Conservation (phyloP, 2,113 vertebrate genomes). For the Myanophis thanlyinensis region DNA sequence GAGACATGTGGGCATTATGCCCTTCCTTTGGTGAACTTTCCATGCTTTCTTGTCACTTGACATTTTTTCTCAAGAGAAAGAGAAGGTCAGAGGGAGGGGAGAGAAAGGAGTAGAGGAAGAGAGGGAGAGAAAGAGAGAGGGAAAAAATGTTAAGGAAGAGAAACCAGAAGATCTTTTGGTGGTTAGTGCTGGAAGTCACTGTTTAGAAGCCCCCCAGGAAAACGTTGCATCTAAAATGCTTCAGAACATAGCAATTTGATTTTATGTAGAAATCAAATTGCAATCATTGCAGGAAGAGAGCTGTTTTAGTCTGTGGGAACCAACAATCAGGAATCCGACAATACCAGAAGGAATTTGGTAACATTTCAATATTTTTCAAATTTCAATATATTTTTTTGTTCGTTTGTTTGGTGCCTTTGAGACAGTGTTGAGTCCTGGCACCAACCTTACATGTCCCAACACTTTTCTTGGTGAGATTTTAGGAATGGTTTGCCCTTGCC, state of each 20-base stretch:
- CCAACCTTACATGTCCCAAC: background rate
- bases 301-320: background rate
- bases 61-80: background rate
- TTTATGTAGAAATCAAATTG: background rate
- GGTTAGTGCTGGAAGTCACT: background rate
- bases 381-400: background rate
- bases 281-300: background rate
- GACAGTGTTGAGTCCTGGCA: background rate
- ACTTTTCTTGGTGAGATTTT: background rate
- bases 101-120: background rate
- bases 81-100: background rate
- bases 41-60: background rate
- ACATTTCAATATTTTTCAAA: background rate
- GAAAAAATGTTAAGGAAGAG: background rate
- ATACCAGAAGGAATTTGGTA: background rate
- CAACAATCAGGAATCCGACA: background rate
- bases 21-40: background rate
- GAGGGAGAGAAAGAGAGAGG: background rate
- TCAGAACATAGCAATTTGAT: background rate
- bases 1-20: background rate
- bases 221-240: background rate
- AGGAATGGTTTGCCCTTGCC: background rate
- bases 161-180: background rate
- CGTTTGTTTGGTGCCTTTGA: background rate
- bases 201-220: background rate